Conservation (phyloP, 2,888 invertebrate species). For the Ferdinandea cuprea region DNA sequence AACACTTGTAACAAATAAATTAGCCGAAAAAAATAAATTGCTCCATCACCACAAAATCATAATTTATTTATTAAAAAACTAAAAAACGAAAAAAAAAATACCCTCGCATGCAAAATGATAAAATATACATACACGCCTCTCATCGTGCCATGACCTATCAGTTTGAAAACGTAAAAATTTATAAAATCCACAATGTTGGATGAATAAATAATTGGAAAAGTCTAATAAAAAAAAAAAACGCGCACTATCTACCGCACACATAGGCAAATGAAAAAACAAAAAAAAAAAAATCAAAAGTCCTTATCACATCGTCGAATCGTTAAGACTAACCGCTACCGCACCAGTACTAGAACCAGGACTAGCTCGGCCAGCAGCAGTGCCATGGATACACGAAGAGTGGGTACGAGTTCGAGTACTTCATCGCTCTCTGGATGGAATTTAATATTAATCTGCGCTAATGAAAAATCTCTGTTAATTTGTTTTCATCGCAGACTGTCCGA, state of each 20-base stretch:
- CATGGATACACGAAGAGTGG: too few relatives aligned
- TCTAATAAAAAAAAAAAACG: neutral
- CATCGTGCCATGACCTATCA: slow-evolving; percentile 13
- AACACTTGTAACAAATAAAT: too few relatives aligned
- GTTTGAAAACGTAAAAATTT: slow-evolving; percentile 4
- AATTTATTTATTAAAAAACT: too few relatives aligned
- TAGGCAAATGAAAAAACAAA: neutral
- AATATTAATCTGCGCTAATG: slow-evolving; percentile 70
- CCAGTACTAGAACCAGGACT: too few relatives aligned
- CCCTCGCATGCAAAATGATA: too few relatives aligned
- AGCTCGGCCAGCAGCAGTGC: slow-evolving; percentile 1
- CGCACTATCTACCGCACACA: neutral
- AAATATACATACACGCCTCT: too few relatives aligned
- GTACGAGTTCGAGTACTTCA: neutral
- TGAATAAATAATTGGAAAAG: slow-evolving; percentile 29
- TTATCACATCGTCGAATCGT: slow-evolving; percentile 35
- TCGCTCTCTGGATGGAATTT: slow-evolving; percentile 50
- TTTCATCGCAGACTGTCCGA: slow-evolving; percentile 41
- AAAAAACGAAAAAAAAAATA: too few relatives aligned
- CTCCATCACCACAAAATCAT: too few relatives aligned
- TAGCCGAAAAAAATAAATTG: too few relatives aligned
- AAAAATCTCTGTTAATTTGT: slow-evolving; percentile 71
- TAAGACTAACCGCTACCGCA: slow-evolving; percentile 23
- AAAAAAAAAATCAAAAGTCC: slow-evolving; percentile 1
- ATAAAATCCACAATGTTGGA: slow-evolving; percentile 19